phyloP scores from a whole-genome alignment of 1,140 invertebrate species.

The Odontomachus brunneus region DNA sequence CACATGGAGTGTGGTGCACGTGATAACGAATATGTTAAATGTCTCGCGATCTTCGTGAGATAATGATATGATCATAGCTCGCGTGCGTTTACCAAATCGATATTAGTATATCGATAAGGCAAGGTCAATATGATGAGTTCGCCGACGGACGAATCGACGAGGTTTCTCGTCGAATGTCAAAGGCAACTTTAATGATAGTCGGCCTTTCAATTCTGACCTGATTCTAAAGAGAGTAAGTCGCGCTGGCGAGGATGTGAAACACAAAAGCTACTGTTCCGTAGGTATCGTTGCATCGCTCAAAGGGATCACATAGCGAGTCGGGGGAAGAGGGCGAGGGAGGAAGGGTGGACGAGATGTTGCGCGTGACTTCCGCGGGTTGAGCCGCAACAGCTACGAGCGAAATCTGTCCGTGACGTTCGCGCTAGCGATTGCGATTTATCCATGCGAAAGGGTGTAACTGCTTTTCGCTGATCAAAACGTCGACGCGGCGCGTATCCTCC shows the following conservation, averaged over 20 bases:
- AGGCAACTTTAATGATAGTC: conserved; percentile 44
- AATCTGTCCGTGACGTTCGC: conserved; percentile 54
- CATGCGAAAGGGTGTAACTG: conserved; percentile 44
- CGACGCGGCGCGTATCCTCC: conserved; percentile 2
- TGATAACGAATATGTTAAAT: no score
- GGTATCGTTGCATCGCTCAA: conserved; percentile 33
- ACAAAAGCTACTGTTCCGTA: background rate
- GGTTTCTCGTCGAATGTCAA: conserved; percentile 14
- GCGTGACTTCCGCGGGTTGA: conserved; percentile 40
- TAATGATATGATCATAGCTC: no score
- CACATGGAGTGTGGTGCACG: no score
- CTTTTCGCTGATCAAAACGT: conserved; percentile 49
- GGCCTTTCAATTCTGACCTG: conserved; percentile 28
- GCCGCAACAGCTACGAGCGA: conserved; percentile 46
- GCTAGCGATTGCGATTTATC: conserved; percentile 47
- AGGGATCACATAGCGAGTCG: conserved; percentile 16
- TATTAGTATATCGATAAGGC: no score
- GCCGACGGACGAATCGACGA: background rate
- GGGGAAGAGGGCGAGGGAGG: no score
- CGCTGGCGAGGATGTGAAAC: background rate
- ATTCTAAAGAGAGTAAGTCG: background rate
- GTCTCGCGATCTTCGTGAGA: no score
- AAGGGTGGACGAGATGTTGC: conserved; percentile 3
- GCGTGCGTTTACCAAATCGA: no score
- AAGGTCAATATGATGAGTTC: background rate